Base-by-base conservation (phyloP, 2,888 invertebrate genomes). In the Eristalinus sepulchralis region DNA sequence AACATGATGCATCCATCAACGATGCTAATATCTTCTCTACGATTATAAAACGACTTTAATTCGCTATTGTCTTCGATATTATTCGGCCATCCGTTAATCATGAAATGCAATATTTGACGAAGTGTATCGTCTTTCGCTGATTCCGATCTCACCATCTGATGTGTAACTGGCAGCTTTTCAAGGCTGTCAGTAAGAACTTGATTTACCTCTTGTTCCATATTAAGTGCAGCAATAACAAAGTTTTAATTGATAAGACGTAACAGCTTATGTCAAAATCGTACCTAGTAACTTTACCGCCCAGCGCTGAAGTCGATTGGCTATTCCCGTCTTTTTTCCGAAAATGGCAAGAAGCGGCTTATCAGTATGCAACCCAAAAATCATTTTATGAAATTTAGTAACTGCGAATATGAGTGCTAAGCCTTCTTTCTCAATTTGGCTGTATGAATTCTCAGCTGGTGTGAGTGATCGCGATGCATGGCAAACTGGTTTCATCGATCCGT, bases 371-470 rank as follows among this genome's bases (percentile, higher is more conserved):
- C 68, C 62, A 59, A 73, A 36, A 13, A 59, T 77, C 77, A 77
- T 77, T 20, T 53, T 67, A 24, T 77, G 77, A 22, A 75, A 66
- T 47, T 31, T 47, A 20, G 75, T 75, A n/a, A 64, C 66, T 36
- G 75, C 66, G 31, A 64, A 75, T 20, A 73, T 64, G 13, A 73
- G 62, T 13, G 62, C 62, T 47, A 62, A 62, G 3, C 55, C 57
- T 31, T 73, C 64, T 11, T 73, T 73, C n/a, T 73, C 73, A 27
- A 70, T 89, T 88, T 91, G 90, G 31, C 90, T 88, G 84, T 91
- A 91, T 36, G 89, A 89, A 60, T 87, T 83, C 85, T 91, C 90
- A 10, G 90, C 83, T 31, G 57, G 57, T 24, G 88, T 89, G 24
- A 92, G 78, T 6, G 34, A 75, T 33, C 66, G 31, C 1, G 76